Evolutionary conservation across 2,797 vertebrate genomes (phyloP).

Genomic region (Phaenicophaeus curvirostris): DNA sequence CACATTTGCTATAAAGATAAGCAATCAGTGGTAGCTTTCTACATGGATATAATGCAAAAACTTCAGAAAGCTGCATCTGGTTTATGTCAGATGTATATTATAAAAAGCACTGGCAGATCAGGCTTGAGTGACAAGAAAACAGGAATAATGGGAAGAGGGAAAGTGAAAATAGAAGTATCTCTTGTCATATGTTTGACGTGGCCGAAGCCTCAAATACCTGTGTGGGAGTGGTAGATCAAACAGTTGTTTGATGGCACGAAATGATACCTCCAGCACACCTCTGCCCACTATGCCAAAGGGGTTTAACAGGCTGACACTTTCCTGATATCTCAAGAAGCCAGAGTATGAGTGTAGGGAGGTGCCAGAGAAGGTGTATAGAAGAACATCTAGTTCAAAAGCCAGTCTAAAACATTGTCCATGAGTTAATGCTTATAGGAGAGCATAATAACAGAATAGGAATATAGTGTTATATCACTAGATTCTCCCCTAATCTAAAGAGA

Average conservation of each 20-base stretch:
- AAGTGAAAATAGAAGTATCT: background rate
- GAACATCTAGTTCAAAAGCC: background rate
- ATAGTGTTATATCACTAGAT: background rate
- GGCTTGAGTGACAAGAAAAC: background rate
- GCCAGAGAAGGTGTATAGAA: background rate
- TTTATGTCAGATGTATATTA: background rate
- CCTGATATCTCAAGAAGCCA: background rate
- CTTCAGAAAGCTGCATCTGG: background rate
- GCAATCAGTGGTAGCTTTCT: background rate
- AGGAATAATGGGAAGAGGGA: background rate
- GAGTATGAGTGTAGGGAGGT: background rate
- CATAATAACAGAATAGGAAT: background rate
- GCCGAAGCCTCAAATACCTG: background rate
- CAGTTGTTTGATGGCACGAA: background rate
- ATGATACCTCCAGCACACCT: background rate
- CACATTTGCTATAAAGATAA: background rate
- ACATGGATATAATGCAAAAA: background rate
- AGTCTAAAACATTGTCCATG: background rate
- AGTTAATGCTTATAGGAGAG: background rate
- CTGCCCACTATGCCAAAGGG: background rate
- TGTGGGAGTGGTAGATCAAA: background rate
- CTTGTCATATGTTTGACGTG: background rate
- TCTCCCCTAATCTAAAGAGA: background rate
- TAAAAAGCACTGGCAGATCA: background rate
- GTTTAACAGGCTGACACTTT: background rate